Evolutionary conservation across 2,888 invertebrate species (phyloP).

Genomic region (Tortrix viridana): DNA sequence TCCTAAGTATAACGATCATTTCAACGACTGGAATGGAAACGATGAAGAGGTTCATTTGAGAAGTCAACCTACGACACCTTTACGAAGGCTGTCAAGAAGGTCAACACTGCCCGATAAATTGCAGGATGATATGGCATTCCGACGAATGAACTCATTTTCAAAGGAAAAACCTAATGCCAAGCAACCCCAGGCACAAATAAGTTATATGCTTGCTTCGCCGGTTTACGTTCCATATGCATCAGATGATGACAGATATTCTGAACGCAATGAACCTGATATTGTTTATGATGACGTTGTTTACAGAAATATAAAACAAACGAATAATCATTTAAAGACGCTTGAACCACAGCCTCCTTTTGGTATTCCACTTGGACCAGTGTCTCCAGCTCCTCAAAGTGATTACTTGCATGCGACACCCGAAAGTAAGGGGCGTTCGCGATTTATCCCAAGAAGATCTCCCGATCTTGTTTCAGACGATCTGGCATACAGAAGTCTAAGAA

Average conservation of each 20-base stretch:
- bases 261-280: constrained; percentile 91
- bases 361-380: constrained; percentile 93
- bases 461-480: constrained; percentile 94
- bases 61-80: constrained; percentile 77
- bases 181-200: constrained; percentile 79
- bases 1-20: constrained; percentile 75
- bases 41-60: constrained; percentile 74
- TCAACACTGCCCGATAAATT: constrained; percentile 86
- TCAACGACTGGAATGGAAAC: constrained; percentile 81
- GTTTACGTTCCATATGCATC: constrained; percentile 82
- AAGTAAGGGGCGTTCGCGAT: constrained; percentile 83
- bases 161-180: constrained; percentile 77
- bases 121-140: constrained; percentile 92
- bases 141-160: constrained; percentile 86
- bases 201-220: constrained; percentile 89
- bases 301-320: constrained; percentile 91
- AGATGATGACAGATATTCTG: constrained; percentile 80
- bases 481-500: constrained; percentile 92
- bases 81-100: constrained; percentile 68
- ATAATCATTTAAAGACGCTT: constrained; percentile 87
- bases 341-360: constrained; percentile 96
- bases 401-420: constrained; percentile 92
- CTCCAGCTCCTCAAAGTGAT: constrained; percentile 91
- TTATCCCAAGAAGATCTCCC: constrained; percentile 88
- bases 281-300: constrained; percentile 93